A percentile compares a stretch with the other conserved stretches of the same genome.
Conservation (phyloP, 2,113 vertebrate species). For the Heloderma charlesbogerti region DNA sequence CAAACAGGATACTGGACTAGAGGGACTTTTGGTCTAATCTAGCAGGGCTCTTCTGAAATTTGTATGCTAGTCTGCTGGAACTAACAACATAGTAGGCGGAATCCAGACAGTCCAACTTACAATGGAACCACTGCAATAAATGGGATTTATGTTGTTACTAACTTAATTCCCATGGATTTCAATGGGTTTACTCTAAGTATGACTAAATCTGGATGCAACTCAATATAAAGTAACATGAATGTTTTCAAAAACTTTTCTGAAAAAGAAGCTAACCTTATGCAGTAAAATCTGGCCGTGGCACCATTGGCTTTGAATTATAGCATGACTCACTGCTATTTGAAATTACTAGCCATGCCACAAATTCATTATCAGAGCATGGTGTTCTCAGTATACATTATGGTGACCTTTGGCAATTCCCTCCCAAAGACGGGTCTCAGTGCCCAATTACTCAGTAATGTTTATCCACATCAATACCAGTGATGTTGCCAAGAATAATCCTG, state of each 20-base stretch:
- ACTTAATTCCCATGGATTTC: too few species aligned
- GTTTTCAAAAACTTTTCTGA: not conserved
- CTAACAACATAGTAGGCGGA: too few species aligned
- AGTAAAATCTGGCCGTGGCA: not conserved
- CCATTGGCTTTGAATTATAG: not conserved
- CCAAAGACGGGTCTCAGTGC: not conserved
- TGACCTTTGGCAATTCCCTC: fast-evolving
- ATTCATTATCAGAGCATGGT: not conserved
- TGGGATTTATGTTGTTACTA: too few species aligned
- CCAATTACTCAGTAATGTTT: not conserved
- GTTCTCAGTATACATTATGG: not conserved
- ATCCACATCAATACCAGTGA: not conserved
- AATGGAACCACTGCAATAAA: too few species aligned
- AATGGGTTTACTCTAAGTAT: too few species aligned
- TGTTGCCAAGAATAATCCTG: not conserved
- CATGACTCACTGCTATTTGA: conserved; percentile 9
- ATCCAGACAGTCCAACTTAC: too few species aligned
- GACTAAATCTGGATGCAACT: too few species aligned
- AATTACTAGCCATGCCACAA: conserved; percentile 34
- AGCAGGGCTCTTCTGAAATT: too few species aligned
- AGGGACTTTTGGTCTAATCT: too few species aligned
- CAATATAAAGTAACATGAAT: not conserved
- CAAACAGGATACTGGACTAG: too few species aligned
- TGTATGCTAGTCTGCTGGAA: too few species aligned
- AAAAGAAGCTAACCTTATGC: not conserved